These are phyloP conservation scores for Thripadectes ignobilis DNA, from an alignment of 2,797 vertebrate species.

Conservation along the genomic window DNA sequence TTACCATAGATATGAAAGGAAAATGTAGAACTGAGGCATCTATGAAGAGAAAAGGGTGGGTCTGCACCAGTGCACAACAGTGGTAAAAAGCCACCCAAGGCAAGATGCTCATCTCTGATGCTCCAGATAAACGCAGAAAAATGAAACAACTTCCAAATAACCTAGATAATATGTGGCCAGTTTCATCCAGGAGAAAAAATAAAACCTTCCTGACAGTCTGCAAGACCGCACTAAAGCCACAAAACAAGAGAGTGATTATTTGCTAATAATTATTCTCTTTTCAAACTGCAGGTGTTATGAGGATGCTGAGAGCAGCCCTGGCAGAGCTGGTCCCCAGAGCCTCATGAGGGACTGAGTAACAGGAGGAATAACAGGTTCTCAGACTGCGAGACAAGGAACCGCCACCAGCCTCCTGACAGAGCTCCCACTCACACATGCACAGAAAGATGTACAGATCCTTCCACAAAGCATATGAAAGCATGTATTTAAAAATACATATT, in stretches of 20 bases:
- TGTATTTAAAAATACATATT: conserved; percentile 17
- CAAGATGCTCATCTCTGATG: not conserved
- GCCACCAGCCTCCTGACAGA: not conserved
- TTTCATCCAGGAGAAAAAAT: conserved; percentile 25
- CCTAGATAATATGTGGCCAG: conserved; percentile 7
- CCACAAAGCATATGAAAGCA: not conserved
- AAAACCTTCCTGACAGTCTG: conserved; percentile 34
- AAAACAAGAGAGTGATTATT: conserved; percentile 6
- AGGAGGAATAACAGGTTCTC: not conserved
- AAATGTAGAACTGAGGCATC: not conserved
- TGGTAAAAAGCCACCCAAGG: not conserved
- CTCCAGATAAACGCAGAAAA: not conserved
- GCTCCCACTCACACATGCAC: conserved; percentile 30
- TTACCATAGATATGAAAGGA: not conserved
- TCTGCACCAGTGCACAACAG: not conserved
- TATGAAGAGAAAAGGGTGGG: not conserved
- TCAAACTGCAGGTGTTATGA: not conserved
- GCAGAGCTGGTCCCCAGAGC: not conserved
- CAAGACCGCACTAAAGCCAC: not conserved
- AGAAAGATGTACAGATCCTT: conserved; percentile 10
- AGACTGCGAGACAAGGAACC: not conserved
- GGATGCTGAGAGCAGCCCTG: not conserved
- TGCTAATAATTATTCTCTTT: conserved; percentile 32
- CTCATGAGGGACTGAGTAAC: not conserved
- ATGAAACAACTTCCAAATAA: conserved; percentile 30